Base-by-base conservation (phyloP, 2,888 invertebrate species). In the Acronicta alni region DNA sequence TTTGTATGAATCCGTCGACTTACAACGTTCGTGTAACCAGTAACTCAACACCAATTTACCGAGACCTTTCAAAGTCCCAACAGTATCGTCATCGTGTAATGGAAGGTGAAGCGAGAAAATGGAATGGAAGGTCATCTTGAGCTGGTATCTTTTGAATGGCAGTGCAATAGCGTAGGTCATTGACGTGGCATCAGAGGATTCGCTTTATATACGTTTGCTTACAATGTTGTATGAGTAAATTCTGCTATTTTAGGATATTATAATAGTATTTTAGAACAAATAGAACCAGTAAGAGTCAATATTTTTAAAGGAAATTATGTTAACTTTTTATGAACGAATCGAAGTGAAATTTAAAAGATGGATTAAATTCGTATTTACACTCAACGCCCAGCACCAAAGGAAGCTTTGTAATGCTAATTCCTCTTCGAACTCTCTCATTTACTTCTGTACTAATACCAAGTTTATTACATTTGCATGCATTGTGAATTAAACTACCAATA, bases 161-260 rank as follows among this genome's bases (percentile, higher is more conserved):
- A 73, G 49, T 77, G 81, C 75, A 74, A 75, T 74, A 59, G 76
- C 74, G 65, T 72, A 72, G 84, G 81, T 83, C 83, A 75, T 77
- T 83, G 85, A 84, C 85, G 69, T 65, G 65, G 49, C 51, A 67
- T 64, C 61, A 62, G 60, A 49, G 53, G 61, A 58, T 68, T 68
- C 46, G 55, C 68, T 53, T 51, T 48, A 35, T 52, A 39, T 54
- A 46, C 35, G 56, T 61, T 46, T 38, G 20, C 47, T 52, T 45
- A 49, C 59, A 56, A 49, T 58, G 55, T 65, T 30, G 2, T 10
- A 30, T 12, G 12, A 30, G 30, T 35, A n/a, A 35, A 35, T 35
- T n/a, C n/a, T n/a, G n/a, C 35, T n/a, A 35, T 35, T 32, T 32
- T 14, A 14, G 32, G n/a, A n/a, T n/a, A 26, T 12, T 0, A 30